phyloP scores from a whole-genome alignment of 2,888 invertebrate genomes.

The Melieria omissa region DNA sequence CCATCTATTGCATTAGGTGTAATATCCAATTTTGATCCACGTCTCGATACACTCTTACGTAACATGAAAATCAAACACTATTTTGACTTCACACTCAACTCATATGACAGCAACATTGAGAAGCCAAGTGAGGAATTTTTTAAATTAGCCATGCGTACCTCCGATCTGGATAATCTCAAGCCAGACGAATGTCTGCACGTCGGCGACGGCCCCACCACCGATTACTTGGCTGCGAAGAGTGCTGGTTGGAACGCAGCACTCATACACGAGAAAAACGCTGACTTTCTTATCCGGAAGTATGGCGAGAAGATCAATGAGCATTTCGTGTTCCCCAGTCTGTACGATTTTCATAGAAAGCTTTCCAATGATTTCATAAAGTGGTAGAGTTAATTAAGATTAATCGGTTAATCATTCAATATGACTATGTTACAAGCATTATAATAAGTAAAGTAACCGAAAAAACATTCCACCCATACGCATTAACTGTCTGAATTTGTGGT shows the following conservation, averaged over 20 bases:
- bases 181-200: slow-evolving; percentile 81
- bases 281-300: slow-evolving; percentile 64
- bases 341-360: slow-evolving; percentile 68
- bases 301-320: slow-evolving; percentile 63
- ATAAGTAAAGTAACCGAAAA: slow-evolving; percentile 17
- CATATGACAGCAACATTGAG: slow-evolving; percentile 77
- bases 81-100: slow-evolving; percentile 84
- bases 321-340: slow-evolving; percentile 68
- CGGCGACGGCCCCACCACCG: slow-evolving; percentile 80
- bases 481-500: too few species aligned
- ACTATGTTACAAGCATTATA: not conserved
- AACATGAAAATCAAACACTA: slow-evolving; percentile 75
- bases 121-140: slow-evolving; percentile 85
- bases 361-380: slow-evolving; percentile 59
- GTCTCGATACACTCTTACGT: slow-evolving; percentile 76
- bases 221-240: slow-evolving; percentile 80
- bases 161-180: slow-evolving; percentile 65
- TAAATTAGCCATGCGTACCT: slow-evolving; percentile 70
- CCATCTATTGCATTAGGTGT: slow-evolving; percentile 72
- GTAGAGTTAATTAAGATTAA: slow-evolving; percentile 44
- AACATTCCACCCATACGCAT: too few species aligned
- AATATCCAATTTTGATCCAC: slow-evolving; percentile 90
- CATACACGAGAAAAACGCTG: slow-evolving; percentile 65
- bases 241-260: slow-evolving; percentile 81
- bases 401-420: not conserved